Base-by-base conservation (phyloP, 1,140 invertebrate species). In the Ceratitis capitata region DNA sequence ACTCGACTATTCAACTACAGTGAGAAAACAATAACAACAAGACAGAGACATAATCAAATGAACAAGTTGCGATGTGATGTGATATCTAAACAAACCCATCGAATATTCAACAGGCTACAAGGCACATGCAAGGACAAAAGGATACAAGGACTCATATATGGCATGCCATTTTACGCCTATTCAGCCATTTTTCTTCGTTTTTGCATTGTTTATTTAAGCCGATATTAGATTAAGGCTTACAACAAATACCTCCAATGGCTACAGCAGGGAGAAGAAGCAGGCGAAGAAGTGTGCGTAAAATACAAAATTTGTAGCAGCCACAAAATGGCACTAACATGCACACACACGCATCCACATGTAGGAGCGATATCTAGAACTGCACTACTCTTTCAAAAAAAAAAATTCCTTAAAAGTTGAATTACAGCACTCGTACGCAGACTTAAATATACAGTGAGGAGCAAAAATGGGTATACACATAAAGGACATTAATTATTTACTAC, bases 191-290 rank as follows among this genome's bases (percentile, higher is more conserved):
- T 47, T 45, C 69, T n/a, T 42, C 39, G 42, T 78, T 78, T 74
- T 45, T 32, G 19, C 6, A 45, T 78, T 78, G 39, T 78, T 78
- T 78, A 47, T 45, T 78, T 78, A 78, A 78, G 39, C 39, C 26
- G n/a, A 78, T 78, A 78, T 78, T 42, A 78, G 35, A 78, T 78
- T 78, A 78, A 5, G 39, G 69, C 42, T 78, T 78, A 78, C 19
- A 45, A 3, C 23, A 23, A 78, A 78, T 26, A 42, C 39, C 39
- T 3, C 23, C 69, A 42, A 39, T 7, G 14, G 69, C 6, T 39
- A 7, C 9, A 45, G 3, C 16, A 12, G n/a, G n/a, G n/a, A n/a
- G n/a, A n/a, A n/a, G n/a, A n/a, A n/a, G n/a, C n/a, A n/a, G n/a
- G n/a, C n/a, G n/a, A n/a, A n/a, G n/a, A 78, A 45, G 35, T 47